Percentiles rank a stretch among this genome's conserved stretches.
Evolutionary conservation across 2,113 vertebrate genomes (phyloP).

Genomic region (Dascyllus trimaculatus): DNA sequence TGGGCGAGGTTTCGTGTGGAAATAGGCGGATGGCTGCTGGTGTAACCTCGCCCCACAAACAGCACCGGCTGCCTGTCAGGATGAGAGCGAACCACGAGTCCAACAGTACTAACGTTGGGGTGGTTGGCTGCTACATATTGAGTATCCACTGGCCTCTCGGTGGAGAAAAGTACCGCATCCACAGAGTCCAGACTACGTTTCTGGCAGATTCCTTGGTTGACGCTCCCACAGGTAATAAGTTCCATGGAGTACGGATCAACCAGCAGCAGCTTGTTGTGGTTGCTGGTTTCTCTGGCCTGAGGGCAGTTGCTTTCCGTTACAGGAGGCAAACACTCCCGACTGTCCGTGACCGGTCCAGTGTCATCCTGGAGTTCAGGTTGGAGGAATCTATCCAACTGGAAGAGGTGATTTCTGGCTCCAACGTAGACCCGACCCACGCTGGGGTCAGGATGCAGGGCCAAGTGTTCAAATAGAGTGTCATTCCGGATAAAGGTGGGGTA

Average conservation of each 20-base stretch:
- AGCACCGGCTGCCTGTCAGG: slow-evolving; percentile 87
- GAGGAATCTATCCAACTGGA: slow-evolving; percentile 93
- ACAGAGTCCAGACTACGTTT: slow-evolving; percentile 89
- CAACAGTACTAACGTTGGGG: slow-evolving; percentile 95
- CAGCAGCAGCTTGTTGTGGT: slow-evolving; percentile 95
- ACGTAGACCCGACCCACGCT: slow-evolving; percentile 89
- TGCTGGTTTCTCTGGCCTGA: slow-evolving; percentile 90
- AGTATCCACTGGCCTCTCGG: slow-evolving; percentile 92
- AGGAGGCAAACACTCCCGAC: slow-evolving; percentile 93
- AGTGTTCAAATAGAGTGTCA: slow-evolving; percentile 90
- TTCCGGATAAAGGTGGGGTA: slow-evolving; percentile 87
- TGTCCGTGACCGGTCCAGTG: slow-evolving; percentile 93
- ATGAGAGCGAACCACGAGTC: slow-evolving; percentile 89
- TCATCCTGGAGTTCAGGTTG: slow-evolving; percentile 85
- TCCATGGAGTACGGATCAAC: slow-evolving; percentile 88
- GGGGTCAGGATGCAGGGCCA: slow-evolving; percentile 91
- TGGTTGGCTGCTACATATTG: slow-evolving; percentile 97
- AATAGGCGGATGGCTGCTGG: slow-evolving; percentile 96
- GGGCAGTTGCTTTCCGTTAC: slow-evolving; percentile 91
- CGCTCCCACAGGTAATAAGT: slow-evolving; percentile 94
- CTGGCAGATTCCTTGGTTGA: slow-evolving; percentile 96
- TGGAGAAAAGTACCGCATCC: slow-evolving; percentile 86
- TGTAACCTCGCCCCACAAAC: slow-evolving; percentile 95
- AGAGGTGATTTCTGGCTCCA: slow-evolving; percentile 93
- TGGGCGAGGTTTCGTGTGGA: slow-evolving; percentile 93